phyloP scores from a whole-genome alignment of 2,888 invertebrate species.

The Junonia oenone region DNA sequence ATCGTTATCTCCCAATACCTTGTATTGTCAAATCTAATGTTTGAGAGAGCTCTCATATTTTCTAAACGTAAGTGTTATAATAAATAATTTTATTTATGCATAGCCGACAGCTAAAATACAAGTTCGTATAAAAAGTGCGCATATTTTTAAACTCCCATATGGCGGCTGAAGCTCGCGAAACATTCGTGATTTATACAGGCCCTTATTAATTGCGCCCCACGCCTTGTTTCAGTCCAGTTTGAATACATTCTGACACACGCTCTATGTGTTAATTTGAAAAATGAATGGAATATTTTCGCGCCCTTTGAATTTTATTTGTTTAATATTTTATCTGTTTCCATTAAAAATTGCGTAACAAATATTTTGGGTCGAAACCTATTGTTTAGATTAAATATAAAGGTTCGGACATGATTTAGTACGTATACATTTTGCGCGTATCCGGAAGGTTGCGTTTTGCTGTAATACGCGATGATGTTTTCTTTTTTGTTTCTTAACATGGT shows the following conservation, averaged over 20 bases:
- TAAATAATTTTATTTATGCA: not conserved
- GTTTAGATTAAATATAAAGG: too few relatives aligned
- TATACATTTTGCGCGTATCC: too few relatives aligned
- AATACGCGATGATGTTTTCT: too few relatives aligned
- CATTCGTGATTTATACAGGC: slow-evolving; percentile 24
- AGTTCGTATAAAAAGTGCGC: not conserved
- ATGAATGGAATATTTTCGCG: not conserved
- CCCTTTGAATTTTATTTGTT: not conserved
- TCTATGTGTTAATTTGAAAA: slow-evolving; percentile 12
- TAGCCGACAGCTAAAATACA: not conserved
- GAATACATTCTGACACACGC: slow-evolving; percentile 16
- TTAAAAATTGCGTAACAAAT: not conserved
- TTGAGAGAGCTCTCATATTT: too few relatives aligned
- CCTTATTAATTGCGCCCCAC: slow-evolving; percentile 21
- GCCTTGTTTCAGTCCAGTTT: slow-evolving; percentile 16
- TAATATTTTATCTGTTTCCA: not conserved
- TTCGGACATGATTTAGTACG: too few relatives aligned
- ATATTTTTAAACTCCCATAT: not conserved
- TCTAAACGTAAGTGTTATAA: not conserved
- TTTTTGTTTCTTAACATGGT: too few relatives aligned
- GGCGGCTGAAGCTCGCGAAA: slow-evolving; percentile 17
- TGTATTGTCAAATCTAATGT: too few relatives aligned
- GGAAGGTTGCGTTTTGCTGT: too few relatives aligned
- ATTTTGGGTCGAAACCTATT: too few relatives aligned
- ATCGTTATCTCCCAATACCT: too few relatives aligned